A percentile compares a stretch with the other conserved stretches of the same genome.
These are phyloP conservation scores for Micromys minutus DNA, from an alignment of 2,113 vertebrate species.

Conservation along the genomic window DNA sequence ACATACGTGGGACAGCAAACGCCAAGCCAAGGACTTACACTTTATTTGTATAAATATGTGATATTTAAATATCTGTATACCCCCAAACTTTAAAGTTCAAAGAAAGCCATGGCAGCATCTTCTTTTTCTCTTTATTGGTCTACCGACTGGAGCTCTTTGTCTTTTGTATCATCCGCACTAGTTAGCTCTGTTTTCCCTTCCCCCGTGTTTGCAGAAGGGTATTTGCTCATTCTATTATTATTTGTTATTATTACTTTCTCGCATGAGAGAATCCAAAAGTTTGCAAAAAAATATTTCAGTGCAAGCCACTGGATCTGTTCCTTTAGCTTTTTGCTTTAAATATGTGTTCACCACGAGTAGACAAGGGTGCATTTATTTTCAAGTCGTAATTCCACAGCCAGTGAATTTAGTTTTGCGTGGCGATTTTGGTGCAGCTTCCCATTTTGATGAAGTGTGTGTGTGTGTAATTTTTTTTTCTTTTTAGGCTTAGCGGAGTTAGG, in stretches of 20 bases:
- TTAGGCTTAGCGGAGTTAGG: constrained; percentile 96
- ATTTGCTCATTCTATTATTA: background rate
- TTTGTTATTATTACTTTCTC: constrained; percentile 22
- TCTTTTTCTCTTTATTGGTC: background rate
- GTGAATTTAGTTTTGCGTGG: background rate
- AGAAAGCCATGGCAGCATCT: background rate
- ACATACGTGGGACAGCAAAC: background rate
- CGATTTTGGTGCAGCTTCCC: background rate
- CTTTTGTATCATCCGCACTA: background rate
- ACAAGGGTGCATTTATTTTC: background rate
- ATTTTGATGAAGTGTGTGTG: constrained; percentile 66
- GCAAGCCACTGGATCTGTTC: background rate
- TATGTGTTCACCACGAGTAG: background rate
- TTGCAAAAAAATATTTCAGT: constrained; percentile 6
- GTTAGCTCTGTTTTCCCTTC: background rate
- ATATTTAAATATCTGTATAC: background rate
- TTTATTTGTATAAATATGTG: background rate
- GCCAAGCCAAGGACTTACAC: background rate
- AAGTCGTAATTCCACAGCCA: background rate
- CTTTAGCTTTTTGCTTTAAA: background rate
- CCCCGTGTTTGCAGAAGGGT: background rate
- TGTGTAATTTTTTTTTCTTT: constrained; percentile 82
- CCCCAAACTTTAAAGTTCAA: constrained; percentile 2
- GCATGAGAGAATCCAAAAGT: background rate
- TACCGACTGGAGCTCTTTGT: background rate